phyloP scores from a whole-genome alignment of 2,888 invertebrate genomes.

The Cataglyphis rosenhaueri region DNA sequence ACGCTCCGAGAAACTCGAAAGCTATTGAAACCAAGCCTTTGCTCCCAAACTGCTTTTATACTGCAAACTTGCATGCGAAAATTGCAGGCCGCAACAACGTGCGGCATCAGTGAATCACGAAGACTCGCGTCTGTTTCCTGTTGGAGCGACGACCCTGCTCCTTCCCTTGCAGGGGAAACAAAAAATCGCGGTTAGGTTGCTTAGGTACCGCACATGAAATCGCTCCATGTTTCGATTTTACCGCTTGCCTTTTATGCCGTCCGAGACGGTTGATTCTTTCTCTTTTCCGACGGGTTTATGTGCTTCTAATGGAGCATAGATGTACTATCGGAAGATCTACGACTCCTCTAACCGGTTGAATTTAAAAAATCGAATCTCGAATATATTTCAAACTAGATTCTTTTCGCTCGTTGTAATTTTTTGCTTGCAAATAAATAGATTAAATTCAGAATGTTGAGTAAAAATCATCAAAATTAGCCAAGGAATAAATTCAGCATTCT shows the following conservation, averaged over 20 bases:
- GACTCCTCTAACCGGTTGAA: conserved; percentile 36
- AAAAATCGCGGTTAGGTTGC: conserved; percentile 34
- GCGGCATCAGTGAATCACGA: conserved; percentile 33
- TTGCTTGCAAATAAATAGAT: background rate
- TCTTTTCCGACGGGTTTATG: conserved; percentile 58
- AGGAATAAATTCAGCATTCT: background rate
- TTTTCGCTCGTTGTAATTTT: background rate
- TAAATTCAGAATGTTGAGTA: background rate
- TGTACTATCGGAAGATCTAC: conserved; percentile 54
- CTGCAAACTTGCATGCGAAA: conserved; percentile 28
- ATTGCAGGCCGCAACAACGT: conserved; percentile 22
- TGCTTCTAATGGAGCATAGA: conserved; percentile 60
- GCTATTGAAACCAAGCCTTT: conserved; percentile 19
- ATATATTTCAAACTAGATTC: background rate
- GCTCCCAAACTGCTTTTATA: conserved; percentile 3
- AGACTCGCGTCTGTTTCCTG: conserved; percentile 5
- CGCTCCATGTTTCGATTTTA: conserved; percentile 60
- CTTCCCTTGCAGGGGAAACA: background rate
- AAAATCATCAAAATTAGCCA: background rate
- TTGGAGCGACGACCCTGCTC: conserved; percentile 2
- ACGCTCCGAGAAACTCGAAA: background rate
- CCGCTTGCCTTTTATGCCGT: conserved; percentile 60
- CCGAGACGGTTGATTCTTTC: conserved; percentile 22
- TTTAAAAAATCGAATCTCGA: conserved; percentile 51
- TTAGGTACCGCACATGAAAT: conserved; percentile 59